These are phyloP conservation scores for Okapia johnstoni DNA, from an alignment of 2,113 vertebrate genomes.

Conservation along the genomic window DNA sequence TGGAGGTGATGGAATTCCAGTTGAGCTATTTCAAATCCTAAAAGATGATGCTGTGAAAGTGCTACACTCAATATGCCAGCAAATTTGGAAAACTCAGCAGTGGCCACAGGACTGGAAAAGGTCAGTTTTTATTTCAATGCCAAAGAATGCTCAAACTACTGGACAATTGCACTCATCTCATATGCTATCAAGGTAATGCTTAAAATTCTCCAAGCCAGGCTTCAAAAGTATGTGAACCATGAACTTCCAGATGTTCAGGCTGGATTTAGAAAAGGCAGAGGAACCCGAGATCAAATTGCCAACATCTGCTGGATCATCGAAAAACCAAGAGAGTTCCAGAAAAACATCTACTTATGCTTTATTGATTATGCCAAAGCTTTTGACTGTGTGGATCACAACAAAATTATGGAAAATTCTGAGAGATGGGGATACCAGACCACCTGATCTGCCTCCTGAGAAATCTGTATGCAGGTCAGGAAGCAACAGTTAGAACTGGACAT, in stretches of 20 bases:
- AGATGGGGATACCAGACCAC: not conserved
- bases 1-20: not conserved
- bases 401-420: not conserved
- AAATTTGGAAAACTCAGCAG: not conserved
- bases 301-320: not conserved
- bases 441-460: not conserved
- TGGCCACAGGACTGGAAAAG: not conserved
- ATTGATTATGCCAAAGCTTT: not conserved
- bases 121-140: not conserved
- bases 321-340: not conserved
- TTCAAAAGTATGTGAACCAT: not conserved
- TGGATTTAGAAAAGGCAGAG: not conserved
- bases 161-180: not conserved
- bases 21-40: not conserved
- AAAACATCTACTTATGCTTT: not conserved
- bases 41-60: not conserved
- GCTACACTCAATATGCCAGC: not conserved
- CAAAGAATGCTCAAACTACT: not conserved
- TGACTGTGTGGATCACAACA: not conserved
- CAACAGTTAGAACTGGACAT: not conserved
- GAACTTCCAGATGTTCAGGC: not conserved
- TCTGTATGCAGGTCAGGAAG: not conserved
- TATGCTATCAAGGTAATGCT: not conserved
- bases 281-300: not conserved
- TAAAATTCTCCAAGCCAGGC: not conserved